Evolutionary conservation across 2,113 vertebrate genomes (phyloP).

Genomic region (Loxodonta africana): DNA sequence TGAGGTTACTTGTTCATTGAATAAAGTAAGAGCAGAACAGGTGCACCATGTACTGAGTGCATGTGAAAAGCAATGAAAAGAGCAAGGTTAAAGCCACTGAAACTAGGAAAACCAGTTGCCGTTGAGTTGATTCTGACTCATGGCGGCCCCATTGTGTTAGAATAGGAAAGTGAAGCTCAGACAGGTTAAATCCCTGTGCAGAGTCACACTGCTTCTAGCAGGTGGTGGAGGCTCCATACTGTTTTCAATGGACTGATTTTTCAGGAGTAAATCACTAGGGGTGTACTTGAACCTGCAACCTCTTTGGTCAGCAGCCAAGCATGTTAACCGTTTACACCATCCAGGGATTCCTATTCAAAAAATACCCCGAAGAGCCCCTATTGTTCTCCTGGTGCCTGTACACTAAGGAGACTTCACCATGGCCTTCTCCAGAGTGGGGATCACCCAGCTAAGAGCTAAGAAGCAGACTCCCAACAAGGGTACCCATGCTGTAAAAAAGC

Average conservation of each 20-base stretch:
- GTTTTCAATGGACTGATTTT: background rate
- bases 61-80: background rate
- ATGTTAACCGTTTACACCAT: too few species aligned
- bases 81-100: background rate
- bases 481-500: too few species aligned
- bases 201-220: background rate
- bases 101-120: background rate
- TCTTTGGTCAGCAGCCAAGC: background rate
- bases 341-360: too few species aligned
- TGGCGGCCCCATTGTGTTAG: too few species aligned
- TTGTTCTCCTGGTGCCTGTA: too few species aligned
- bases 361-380: too few species aligned
- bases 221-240: background rate
- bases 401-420: background rate
- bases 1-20: background rate
- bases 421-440: background rate
- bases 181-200: background rate
- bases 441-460: background rate
- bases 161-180: background rate
- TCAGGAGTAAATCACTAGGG: background rate
- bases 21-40: background rate
- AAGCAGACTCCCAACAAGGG: background rate
- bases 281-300: background rate
- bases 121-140: too few species aligned
- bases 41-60: background rate